Conservation (phyloP, 2,113 vertebrate species). For the Dermatemys mawii region DNA sequence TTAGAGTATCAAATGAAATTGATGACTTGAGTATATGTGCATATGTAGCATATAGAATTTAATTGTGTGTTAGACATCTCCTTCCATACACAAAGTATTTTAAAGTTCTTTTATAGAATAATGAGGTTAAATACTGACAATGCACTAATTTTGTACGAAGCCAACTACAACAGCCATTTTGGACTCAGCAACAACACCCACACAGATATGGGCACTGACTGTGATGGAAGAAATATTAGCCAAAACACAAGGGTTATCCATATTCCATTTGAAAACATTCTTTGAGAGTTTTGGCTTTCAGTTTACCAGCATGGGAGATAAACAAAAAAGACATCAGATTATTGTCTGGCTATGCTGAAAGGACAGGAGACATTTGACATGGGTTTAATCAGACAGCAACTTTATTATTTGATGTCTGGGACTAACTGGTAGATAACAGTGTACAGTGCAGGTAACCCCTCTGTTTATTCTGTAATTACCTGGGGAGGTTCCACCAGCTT, state of each 20-base stretch:
- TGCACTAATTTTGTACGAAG: conserved; percentile 2
- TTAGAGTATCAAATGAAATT: conserved; percentile 61
- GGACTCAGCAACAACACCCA: not conserved
- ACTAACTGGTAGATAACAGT: no score
- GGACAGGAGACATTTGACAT: no score
- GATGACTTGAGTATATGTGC: conserved; percentile 58
- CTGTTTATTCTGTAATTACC: no score
- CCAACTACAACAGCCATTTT: conserved; percentile 23
- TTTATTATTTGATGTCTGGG: no score
- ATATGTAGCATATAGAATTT: conserved; percentile 43
- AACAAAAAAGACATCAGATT: not conserved
- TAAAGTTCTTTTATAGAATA: conserved; percentile 6
- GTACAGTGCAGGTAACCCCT: no score
- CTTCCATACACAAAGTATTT: conserved; percentile 37
- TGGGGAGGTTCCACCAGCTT: no score
- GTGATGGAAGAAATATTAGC: not conserved
- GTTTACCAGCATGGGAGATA: not conserved
- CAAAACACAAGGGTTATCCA: fast-evolving
- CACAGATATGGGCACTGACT: not conserved
- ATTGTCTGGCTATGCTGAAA: no score
- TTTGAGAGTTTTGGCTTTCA: not conserved
- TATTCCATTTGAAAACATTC: not conserved
- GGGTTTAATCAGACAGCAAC: no score
- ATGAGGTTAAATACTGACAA: conserved; percentile 38
- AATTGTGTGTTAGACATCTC: conserved; percentile 21